phyloP scores from a whole-genome alignment of 2,113 vertebrate species.

The Chaenogobius annularis region DNA sequence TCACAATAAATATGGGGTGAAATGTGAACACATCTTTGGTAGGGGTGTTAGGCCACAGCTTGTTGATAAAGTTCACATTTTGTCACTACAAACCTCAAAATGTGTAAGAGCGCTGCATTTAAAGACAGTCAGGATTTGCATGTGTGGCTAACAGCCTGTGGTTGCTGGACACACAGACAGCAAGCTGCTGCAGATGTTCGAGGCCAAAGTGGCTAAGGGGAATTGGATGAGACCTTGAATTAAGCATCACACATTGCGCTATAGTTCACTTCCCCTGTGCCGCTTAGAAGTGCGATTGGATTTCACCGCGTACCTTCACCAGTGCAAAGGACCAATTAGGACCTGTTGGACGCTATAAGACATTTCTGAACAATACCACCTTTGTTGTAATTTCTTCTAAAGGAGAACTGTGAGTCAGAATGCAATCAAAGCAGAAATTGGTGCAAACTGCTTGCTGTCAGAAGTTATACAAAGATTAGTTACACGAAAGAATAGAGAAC shows the following conservation, averaged over 20 bases:
- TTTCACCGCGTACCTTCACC: slow-evolving; percentile 73
- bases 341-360: slow-evolving; percentile 52
- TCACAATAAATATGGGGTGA: slow-evolving; percentile 72
- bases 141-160: slow-evolving; percentile 52
- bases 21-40: slow-evolving; percentile 55
- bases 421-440: neutral
- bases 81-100: neutral
- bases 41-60: slow-evolving; percentile 40
- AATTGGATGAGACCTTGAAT: slow-evolving; percentile 77
- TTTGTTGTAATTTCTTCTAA: slow-evolving; percentile 58
- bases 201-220: slow-evolving; percentile 50
- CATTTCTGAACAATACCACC: slow-evolving; percentile 61
- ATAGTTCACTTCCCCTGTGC: slow-evolving; percentile 60
- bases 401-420: slow-evolving; percentile 17
- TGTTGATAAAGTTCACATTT: slow-evolving; percentile 22
- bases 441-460: neutral
- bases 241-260: slow-evolving; percentile 62
- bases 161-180: slow-evolving; percentile 50
- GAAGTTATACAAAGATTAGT: neutral
- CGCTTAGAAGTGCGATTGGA: slow-evolving; percentile 66
- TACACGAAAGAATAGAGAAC: neutral
- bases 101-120: neutral
- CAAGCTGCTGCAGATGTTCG: slow-evolving; percentile 71
- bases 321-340: slow-evolving; percentile 69
- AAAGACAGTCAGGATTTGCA: slow-evolving; percentile 19